A percentile compares a stretch with the other conserved stretches of the same genome.
These are phyloP conservation scores for Drosophila truncata DNA, from an alignment of 1,140 invertebrate species.

Conservation along the genomic window DNA sequence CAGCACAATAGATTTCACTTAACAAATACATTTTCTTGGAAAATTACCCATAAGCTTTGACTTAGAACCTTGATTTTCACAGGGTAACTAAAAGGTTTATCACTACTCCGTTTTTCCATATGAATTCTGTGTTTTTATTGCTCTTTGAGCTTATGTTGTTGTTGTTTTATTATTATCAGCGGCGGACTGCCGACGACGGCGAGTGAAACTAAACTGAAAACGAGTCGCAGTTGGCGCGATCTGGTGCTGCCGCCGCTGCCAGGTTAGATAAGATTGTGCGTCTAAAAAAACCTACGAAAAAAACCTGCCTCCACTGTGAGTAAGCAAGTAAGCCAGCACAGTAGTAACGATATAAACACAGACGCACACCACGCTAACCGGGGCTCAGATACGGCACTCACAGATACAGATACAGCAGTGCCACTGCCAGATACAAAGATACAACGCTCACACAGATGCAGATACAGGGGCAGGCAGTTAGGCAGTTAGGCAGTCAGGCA, in stretches of 20 bases:
- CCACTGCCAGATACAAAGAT: slow-evolving; percentile 31
- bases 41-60: slow-evolving; percentile 15
- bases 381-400: slow-evolving; percentile 6
- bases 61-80: slow-evolving; percentile 1
- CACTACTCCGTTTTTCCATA: slow-evolving; percentile 25
- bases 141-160: slow-evolving; percentile 23
- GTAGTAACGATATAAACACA: slow-evolving; percentile 62
- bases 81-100: slow-evolving; percentile 28
- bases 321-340: slow-evolving; percentile 61
- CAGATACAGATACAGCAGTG: slow-evolving; percentile 24
- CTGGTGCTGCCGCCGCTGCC: slow-evolving; percentile 52
- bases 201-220: slow-evolving; percentile 76
- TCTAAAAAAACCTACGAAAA: slow-evolving; percentile 56
- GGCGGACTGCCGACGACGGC: slow-evolving; percentile 51
- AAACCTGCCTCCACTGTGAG: slow-evolving; percentile 63
- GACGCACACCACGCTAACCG: slow-evolving; percentile 18
- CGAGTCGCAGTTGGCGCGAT: slow-evolving; percentile 58
- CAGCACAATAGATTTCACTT: not conserved
- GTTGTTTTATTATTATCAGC: slow-evolving; percentile 67
- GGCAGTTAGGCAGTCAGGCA: slow-evolving; percentile 7
- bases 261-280: slow-evolving; percentile 83
- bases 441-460: slow-evolving; percentile 37
- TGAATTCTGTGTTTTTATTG: slow-evolving; percentile 10
- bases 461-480: slow-evolving; percentile 15
- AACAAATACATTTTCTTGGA: not conserved